These are phyloP conservation scores for Parochlus steinenii DNA, from an alignment of 2,888 invertebrate species.

Conservation along the genomic window DNA sequence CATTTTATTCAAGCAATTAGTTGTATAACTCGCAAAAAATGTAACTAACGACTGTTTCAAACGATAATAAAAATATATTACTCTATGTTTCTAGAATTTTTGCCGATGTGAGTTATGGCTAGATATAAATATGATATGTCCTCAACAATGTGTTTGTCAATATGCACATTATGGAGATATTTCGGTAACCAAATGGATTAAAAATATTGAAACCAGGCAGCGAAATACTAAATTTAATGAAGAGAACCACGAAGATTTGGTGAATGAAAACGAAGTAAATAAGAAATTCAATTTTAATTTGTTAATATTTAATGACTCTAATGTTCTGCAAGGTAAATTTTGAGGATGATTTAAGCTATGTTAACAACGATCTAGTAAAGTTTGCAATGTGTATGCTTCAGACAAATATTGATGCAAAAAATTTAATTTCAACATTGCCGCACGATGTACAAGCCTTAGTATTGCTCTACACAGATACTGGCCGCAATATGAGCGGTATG, in stretches of 20 bases:
- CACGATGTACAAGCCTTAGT: conserved; percentile 36
- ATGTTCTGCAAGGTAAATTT: conserved; percentile 25
- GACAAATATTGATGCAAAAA: conserved; percentile 28
- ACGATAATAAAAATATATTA: too few species aligned
- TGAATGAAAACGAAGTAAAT: conserved; percentile 18
- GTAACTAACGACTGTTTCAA: too few species aligned
- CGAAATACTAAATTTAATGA: conserved; percentile 1
- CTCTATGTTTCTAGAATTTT: conserved; percentile 3
- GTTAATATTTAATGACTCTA: neutral
- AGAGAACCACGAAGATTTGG: conserved; percentile 14
- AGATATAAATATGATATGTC: conserved; percentile 26
- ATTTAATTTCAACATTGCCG: conserved; percentile 30
- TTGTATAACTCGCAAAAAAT: too few species aligned
- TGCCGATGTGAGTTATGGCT: conserved; percentile 15
- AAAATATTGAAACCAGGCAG: conserved; percentile 18
- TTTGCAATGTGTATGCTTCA: conserved; percentile 38
- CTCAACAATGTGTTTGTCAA: conserved; percentile 36
- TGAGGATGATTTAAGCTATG: conserved; percentile 28
- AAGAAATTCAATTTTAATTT: neutral
- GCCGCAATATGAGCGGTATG: conserved; percentile 23
- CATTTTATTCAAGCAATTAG: too few species aligned
- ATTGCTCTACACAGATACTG: conserved; percentile 35
- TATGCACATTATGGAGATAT: conserved; percentile 36
- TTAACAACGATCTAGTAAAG: conserved; percentile 31
- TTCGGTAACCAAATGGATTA: conserved; percentile 36